Evolutionary conservation across 1,140 invertebrate genomes (phyloP).

Genomic region (Nasonia giraulti): DNA sequence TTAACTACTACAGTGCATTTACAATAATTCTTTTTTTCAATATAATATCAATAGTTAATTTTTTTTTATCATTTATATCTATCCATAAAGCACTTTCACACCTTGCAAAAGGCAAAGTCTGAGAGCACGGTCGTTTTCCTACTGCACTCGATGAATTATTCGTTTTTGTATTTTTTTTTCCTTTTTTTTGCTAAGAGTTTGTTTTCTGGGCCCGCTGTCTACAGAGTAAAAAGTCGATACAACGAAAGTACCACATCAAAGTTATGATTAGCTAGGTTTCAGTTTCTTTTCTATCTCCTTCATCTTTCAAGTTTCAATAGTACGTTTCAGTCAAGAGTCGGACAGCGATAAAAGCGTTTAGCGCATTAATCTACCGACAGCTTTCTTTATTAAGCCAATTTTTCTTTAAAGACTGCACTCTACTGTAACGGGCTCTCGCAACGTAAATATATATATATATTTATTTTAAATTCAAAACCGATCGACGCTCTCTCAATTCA

Average conservation of each 20-base stretch:
- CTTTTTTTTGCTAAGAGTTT: not conserved
- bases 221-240: conserved; percentile 64
- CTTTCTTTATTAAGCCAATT: conserved; percentile 2
- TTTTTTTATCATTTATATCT: conserved; percentile 57
- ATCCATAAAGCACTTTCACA: conserved; percentile 49
- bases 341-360: not conserved
- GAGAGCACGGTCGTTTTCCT: conserved; percentile 47
- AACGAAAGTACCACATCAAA: conserved; percentile 33
- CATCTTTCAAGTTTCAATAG: conserved; percentile 13
- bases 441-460: conserved; percentile 32
- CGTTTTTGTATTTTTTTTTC: conserved; percentile 42
- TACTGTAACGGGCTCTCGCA: conserved; percentile 33
- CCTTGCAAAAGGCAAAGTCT: conserved; percentile 49
- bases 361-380: not conserved
- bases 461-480: conserved; percentile 36
- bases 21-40: conserved; percentile 66
- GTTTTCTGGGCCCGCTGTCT: conserved; percentile 61
- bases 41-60: conserved; percentile 63
- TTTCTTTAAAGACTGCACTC: conserved; percentile 37
- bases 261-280: conserved; percentile 32
- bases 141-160: conserved; percentile 47
- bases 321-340: conserved; percentile 20
- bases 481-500: conserved; percentile 38
- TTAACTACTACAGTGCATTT: conserved; percentile 70
- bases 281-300: not conserved